Evolutionary conservation across 1,140 invertebrate species (phyloP), one percentile per base, ranked within the genome.

Genomic region (Atta colombica): DNA sequence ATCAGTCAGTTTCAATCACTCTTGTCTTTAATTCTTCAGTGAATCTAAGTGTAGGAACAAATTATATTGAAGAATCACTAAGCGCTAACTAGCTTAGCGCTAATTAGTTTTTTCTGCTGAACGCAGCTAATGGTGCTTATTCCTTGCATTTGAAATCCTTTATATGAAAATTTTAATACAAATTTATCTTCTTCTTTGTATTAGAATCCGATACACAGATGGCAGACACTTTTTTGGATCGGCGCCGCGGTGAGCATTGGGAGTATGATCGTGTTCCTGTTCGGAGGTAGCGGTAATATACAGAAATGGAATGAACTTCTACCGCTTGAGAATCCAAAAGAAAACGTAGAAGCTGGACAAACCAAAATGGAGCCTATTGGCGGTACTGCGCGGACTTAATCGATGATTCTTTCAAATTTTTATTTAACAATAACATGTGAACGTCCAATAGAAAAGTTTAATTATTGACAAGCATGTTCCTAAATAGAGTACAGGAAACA

Each of bases 201-300:
- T 39, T 90, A 97, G 97, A 95, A 96, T 93, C 95, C 96, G 4
- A 90, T 96, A 12, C 94, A 95, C 5, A 95, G 96, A 82, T 97
- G 97, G 97, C 96, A 96, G 88, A 95, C 93, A 6, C 95, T 97
- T 0, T 97, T 97, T 91, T 97, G 96, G 93, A 96, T 97, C 25
- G 95, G 96, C 0, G 95, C 96, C 3, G 94, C 78, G 0, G 94
- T 97, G 0, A 96, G 96, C 86, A 92, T 96, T 12, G 69, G 93
- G 3, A 96, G 95, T 53, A 96, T 96, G 87, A 53, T 96, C 0
- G 61, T 97, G 6, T 97, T 96, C 85, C 77, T 95, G 4, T 86
- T 96, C 21, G 96, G 95, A 53, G 95, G 95, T 55, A 94, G 93
- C 39, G 96, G 92, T 53, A 88, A 95, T 68, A 93, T 94, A 31